These are phyloP conservation scores for Gymnarchus niloticus DNA, from an alignment of 2,113 vertebrate species.

Conservation along the genomic window DNA sequence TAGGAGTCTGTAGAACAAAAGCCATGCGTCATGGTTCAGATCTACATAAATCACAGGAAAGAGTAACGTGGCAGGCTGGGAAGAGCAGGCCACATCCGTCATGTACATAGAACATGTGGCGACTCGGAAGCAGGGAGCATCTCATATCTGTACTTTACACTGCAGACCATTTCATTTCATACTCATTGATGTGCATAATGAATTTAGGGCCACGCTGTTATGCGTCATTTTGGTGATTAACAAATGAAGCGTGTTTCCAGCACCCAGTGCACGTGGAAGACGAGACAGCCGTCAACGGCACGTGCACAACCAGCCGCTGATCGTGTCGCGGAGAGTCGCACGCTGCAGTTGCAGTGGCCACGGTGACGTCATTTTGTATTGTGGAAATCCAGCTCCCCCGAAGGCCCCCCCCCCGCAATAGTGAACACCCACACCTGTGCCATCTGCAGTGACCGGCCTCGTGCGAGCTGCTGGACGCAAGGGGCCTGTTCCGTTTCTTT, in stretches of 20 bases:
- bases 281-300: neutral
- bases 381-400: neutral
- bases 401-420: no score
- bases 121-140: neutral
- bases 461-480: neutral
- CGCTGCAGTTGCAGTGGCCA: neutral
- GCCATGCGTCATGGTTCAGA: slow-evolving; percentile 62
- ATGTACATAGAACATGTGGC: slow-evolving; percentile 12
- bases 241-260: neutral
- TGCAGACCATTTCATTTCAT: slow-evolving; percentile 12
- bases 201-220: neutral
- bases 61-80: slow-evolving; percentile 37
- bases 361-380: neutral
- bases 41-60: slow-evolving; percentile 61
- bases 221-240: neutral
- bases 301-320: slow-evolving; percentile 20
- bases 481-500: neutral
- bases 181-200: neutral
- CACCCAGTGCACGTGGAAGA: neutral
- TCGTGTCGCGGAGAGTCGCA: neutral
- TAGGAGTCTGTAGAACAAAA: slow-evolving; percentile 56
- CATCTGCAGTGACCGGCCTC: slow-evolving; percentile 18
- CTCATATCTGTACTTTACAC: neutral
- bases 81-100: slow-evolving; percentile 24
- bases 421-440: neutral